A percentile compares a stretch with the other conserved stretches of the same genome.
phyloP scores from a whole-genome alignment of 2,797 vertebrate species.

The Crossoptilon crossoptilon region DNA sequence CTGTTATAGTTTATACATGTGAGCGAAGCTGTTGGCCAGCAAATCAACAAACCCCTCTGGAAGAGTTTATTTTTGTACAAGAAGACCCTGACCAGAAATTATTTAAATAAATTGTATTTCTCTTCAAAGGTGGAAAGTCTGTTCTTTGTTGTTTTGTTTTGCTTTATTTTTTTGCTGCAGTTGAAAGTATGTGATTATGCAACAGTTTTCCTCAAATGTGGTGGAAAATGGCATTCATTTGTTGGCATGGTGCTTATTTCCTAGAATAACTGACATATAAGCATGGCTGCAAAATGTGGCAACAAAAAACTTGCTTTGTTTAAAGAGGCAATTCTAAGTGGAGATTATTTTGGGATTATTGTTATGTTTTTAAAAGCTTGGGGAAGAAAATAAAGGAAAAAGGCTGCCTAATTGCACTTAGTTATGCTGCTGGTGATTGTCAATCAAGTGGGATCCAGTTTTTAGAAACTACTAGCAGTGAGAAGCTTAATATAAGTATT shows the following conservation, averaged over 20 bases:
- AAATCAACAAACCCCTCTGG: conserved; percentile 74
- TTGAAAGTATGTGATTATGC: not conserved
- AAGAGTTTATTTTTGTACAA: conserved; percentile 89
- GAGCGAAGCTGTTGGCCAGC: conserved; percentile 88
- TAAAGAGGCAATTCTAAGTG: rapidly evolving
- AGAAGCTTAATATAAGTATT: not conserved
- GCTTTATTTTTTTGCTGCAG: not conserved
- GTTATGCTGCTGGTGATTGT: not conserved
- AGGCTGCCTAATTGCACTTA: not conserved
- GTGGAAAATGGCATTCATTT: not conserved
- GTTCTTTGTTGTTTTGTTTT: not conserved
- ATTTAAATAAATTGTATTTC: conserved; percentile 83
- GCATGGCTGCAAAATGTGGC: not conserved
- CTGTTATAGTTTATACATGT: conserved; percentile 90
- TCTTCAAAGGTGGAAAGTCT: not conserved
- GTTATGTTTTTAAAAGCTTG: not conserved
- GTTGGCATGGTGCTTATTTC: not conserved
- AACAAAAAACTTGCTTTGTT: rapidly evolving
- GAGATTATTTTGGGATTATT: not conserved
- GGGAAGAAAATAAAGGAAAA: not conserved
- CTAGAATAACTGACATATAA: not conserved
- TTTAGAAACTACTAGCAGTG: not conserved
- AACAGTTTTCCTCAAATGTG: not conserved
- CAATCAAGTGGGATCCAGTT: not conserved
- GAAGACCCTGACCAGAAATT: conserved; percentile 91